These are phyloP conservation scores for Protonemura montana DNA, from an alignment of 2,888 invertebrate genomes.

Conservation along the genomic window DNA sequence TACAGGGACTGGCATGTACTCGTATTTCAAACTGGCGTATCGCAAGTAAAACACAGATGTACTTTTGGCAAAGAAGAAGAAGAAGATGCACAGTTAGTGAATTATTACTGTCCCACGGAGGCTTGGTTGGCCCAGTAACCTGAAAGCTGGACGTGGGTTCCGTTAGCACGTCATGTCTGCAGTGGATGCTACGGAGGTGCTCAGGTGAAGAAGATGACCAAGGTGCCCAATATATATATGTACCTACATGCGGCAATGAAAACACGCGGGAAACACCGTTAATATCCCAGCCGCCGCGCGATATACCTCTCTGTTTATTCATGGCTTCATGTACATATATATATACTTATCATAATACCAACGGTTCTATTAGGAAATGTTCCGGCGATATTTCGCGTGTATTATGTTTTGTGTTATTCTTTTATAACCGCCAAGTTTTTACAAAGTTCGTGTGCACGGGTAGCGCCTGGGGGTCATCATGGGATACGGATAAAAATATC, in stretches of 20 bases:
- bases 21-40: too few relatives aligned
- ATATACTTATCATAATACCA: background rate
- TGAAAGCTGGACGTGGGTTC: slow-evolving; percentile 9
- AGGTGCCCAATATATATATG: background rate
- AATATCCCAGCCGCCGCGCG: background rate
- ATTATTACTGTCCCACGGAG: background rate
- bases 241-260: background rate
- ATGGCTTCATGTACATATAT: too few relatives aligned
- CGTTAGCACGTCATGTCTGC: background rate
- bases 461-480: background rate
- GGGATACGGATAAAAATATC: slow-evolving; percentile 18
- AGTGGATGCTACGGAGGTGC: background rate
- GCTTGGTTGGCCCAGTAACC: slow-evolving; percentile 8
- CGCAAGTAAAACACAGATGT: too few relatives aligned
- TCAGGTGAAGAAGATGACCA: background rate
- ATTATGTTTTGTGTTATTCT: background rate
- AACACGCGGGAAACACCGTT: background rate
- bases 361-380: background rate
- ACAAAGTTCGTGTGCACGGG: background rate
- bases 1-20: too few relatives aligned
- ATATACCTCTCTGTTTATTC: background rate
- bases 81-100: slow-evolving; percentile 29
- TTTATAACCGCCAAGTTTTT: background rate
- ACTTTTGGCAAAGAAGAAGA: slow-evolving; percentile 15
- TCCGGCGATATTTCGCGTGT: background rate